A percentile compares a stretch with the other conserved stretches of the same genome.
Evolutionary conservation across 1,140 invertebrate species (phyloP).

Genomic region (roundworm (Caenorhabditis elegans)): WBcel235 BX284605.5:12213001-12213500

Average conservation of each 20-base stretch:
- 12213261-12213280: not conserved
- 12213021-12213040: no score
- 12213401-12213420: not conserved
- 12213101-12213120: not conserved
- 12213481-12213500: conserved; percentile 28
- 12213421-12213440: no score
- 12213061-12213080: not conserved
- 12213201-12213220: not conserved
- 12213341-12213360: conserved; percentile 22
- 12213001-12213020: no score
- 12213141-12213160: conserved; percentile 16
- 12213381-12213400: conserved; percentile 37
- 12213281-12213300: not conserved
- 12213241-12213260: not conserved
- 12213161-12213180: not conserved
- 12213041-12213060: no score
- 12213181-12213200: conserved; percentile 8
- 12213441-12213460: no score
- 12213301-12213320: not conserved
- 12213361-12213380: conserved; percentile 32
- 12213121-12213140: conserved; percentile 20
- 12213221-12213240: not conserved
- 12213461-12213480: no score
- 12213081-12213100: not conserved
- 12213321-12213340: conserved; percentile 29